Evolutionary conservation across 2,797 vertebrate genomes (phyloP).

Genomic region (Halcyon smyrnensis): DNA sequence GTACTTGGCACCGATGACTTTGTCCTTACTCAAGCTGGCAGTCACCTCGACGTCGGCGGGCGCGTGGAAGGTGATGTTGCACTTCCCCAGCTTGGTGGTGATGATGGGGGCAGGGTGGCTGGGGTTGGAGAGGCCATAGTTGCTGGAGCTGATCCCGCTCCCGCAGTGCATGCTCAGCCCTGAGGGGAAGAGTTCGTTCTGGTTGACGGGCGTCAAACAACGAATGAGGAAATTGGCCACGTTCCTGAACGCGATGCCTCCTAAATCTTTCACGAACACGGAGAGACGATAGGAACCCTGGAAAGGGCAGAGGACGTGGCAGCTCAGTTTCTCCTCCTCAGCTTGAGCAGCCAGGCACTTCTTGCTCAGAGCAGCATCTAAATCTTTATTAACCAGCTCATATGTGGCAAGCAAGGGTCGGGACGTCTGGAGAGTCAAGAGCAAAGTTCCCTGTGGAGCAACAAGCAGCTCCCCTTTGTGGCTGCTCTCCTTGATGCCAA

Average conservation of each 20-base stretch:
- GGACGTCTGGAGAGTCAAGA: slow-evolving; percentile 76
- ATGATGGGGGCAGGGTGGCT: slow-evolving; percentile 78
- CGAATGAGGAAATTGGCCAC: slow-evolving; percentile 80
- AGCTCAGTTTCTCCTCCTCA: slow-evolving; percentile 75
- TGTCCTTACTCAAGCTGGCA: slow-evolving; percentile 67
- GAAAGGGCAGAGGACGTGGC: slow-evolving; percentile 78
- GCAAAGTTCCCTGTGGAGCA: slow-evolving; percentile 67
- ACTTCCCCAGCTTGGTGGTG: slow-evolving; percentile 81
- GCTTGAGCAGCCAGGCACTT: slow-evolving; percentile 84
- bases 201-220: slow-evolving; percentile 68
- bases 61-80: slow-evolving; percentile 84
- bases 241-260: slow-evolving; percentile 78
- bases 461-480: slow-evolving; percentile 64
- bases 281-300: slow-evolving; percentile 83
- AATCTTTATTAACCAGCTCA: slow-evolving; percentile 76
- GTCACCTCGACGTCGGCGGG: slow-evolving; percentile 63
- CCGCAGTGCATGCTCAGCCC: slow-evolving; percentile 80
- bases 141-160: slow-evolving; percentile 77
- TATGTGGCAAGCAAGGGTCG: slow-evolving; percentile 78
- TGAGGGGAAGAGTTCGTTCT: slow-evolving; percentile 78
- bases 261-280: slow-evolving; percentile 81
- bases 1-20: neutral
- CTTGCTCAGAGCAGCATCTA: slow-evolving; percentile 72
- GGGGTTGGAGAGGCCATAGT: slow-evolving; percentile 79
- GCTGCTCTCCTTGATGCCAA: slow-evolving; percentile 77